Conservation (phyloP, 2,113 vertebrate species). For the Opisthocomus hoazin region DNA sequence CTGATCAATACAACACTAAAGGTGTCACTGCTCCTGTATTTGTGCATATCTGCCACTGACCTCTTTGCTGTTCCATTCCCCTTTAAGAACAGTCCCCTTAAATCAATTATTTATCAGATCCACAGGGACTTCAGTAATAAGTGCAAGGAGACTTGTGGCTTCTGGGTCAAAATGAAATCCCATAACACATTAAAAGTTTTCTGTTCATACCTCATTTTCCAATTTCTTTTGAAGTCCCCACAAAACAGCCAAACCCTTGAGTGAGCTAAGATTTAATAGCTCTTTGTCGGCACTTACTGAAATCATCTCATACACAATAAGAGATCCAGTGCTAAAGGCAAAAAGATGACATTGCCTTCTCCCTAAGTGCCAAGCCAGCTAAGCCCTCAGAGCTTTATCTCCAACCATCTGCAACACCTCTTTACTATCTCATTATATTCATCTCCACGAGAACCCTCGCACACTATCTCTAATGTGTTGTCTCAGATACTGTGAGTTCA, state of each 20-base stretch:
- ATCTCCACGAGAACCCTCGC: neutral
- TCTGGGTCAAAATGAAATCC: neutral
- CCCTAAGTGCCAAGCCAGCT: neutral
- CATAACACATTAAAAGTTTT: neutral
- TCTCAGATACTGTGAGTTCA: neutral
- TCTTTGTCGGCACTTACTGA: neutral
- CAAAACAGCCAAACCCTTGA: neutral
- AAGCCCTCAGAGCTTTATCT: neutral
- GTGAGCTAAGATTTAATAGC: neutral
- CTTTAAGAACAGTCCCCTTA: neutral
- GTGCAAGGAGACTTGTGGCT: slow-evolving; percentile 4
- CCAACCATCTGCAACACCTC: neutral
- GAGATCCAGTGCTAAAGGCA: neutral
- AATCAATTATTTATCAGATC: slow-evolving; percentile 36
- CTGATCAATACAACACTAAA: slow-evolving; percentile 44
- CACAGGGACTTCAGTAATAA: neutral
- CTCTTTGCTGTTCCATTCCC: neutral
- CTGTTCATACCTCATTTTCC: slow-evolving; percentile 23
- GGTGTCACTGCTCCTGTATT: neutral
- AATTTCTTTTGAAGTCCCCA: slow-evolving; percentile 4
- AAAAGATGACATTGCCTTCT: neutral
- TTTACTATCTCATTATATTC: neutral
- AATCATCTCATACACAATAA: neutral
- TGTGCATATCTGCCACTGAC: neutral
- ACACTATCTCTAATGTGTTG: neutral